Percentiles rank a stretch among this genome's conserved stretches.
Evolutionary conservation across 2,888 invertebrate species (phyloP).

Genomic region (Junonia oenone): DNA sequence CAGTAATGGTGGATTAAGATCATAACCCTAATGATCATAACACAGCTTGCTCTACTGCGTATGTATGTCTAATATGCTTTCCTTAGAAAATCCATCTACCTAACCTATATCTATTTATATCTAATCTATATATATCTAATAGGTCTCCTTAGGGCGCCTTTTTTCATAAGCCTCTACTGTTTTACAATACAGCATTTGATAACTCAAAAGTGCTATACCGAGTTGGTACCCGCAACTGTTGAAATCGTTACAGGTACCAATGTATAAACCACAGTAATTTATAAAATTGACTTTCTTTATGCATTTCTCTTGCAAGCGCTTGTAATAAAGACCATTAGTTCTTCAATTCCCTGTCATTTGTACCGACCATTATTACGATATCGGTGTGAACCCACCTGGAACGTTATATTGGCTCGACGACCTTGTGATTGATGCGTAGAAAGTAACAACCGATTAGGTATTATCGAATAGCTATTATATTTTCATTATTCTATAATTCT

Average conservation of each 20-base stretch:
- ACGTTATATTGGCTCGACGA: constrained; percentile 45
- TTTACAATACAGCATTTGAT: too few species aligned
- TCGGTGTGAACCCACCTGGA: constrained; percentile 58
- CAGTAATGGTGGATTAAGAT: too few species aligned
- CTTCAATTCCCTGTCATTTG: constrained; percentile 47
- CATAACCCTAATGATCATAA: too few species aligned
- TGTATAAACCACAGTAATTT: neutral
- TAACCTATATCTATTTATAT: too few species aligned
- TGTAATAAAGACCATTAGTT: constrained; percentile 30
- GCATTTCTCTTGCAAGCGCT: neutral
- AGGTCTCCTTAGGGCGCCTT: too few species aligned
- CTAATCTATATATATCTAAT: too few species aligned
- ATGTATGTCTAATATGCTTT: too few species aligned
- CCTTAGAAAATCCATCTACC: too few species aligned
- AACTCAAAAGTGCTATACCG: too few species aligned
- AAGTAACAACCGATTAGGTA: constrained; percentile 54
- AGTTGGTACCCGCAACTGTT: neutral
- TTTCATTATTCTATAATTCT: constrained; percentile 33
- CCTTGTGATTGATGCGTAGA: constrained; percentile 66
- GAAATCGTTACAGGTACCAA: neutral
- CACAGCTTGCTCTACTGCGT: too few species aligned
- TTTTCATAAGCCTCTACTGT: too few species aligned
- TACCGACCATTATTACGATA: constrained; percentile 45
- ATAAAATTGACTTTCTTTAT: constrained; percentile 1
- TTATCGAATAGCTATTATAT: constrained; percentile 38